phyloP scores from a whole-genome alignment of 2,797 vertebrate species.

The Dallia pectoralis region DNA sequence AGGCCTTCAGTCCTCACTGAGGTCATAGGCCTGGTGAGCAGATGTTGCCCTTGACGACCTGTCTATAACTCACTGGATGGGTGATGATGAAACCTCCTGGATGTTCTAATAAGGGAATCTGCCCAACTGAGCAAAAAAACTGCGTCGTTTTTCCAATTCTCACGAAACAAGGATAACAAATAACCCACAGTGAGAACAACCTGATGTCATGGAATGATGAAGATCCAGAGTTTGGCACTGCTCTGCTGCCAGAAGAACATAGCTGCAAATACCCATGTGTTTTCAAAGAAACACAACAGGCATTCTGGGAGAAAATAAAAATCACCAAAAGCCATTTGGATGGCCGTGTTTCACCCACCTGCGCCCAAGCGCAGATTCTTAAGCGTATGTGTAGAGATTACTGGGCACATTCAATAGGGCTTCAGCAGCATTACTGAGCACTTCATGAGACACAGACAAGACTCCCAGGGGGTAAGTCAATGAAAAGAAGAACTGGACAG shows the following conservation, averaged over 20 bases:
- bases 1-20: constrained; percentile 31
- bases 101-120: constrained; percentile 14
- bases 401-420: constrained; percentile 6
- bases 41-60: constrained; percentile 57
- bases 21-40: constrained; percentile 62
- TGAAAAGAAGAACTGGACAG: background rate
- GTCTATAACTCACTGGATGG: constrained; percentile 39
- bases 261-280: constrained; percentile 1
- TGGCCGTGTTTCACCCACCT: constrained; percentile 14
- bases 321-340: background rate
- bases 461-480: constrained; percentile 2
- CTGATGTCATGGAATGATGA: background rate
- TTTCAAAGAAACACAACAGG: constrained; percentile 18
- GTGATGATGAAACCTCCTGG: constrained; percentile 28
- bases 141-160: constrained; percentile 41
- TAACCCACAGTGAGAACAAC: background rate
- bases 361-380: constrained; percentile 16
- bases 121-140: constrained; percentile 41
- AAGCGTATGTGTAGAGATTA: constrained; percentile 24
- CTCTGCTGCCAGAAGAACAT: background rate
- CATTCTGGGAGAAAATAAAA: constrained; percentile 15
- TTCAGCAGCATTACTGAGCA: constrained; percentile 7
- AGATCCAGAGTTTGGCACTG: constrained; percentile 4
- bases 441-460: constrained; percentile 23
- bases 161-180: constrained; percentile 9